Percentiles rank a stretch among this genome's conserved stretches.
phyloP scores from a whole-genome alignment of 2,113 vertebrate species.

The Cinclus cinclus region DNA sequence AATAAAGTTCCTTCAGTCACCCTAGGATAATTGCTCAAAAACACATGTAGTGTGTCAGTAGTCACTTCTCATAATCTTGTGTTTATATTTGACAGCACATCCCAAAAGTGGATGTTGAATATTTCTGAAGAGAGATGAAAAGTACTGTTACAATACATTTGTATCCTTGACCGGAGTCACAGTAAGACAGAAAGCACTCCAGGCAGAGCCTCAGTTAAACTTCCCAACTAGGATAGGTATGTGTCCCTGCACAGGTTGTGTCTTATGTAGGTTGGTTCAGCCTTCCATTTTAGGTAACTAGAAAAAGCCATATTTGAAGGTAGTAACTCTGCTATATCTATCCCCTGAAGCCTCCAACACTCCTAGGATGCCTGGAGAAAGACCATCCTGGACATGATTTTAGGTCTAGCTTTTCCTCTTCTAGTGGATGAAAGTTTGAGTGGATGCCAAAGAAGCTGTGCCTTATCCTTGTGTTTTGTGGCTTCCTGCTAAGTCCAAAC shows the following conservation, averaged over 20 bases:
- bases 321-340: neutral
- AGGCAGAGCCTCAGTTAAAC: neutral
- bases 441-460: neutral
- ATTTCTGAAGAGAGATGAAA: neutral
- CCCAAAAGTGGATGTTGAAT: neutral
- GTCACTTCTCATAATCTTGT: neutral
- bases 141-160: neutral
- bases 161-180: neutral
- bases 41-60: neutral
- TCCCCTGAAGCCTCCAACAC: neutral
- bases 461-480: neutral
- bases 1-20: neutral
- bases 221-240: neutral
- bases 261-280: neutral
- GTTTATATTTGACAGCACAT: neutral
- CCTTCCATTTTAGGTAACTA: neutral
- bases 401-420: neutral
- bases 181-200: neutral
- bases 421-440: neutral
- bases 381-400: neutral
- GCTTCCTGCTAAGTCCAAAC: neutral
- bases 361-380: neutral
- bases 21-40: neutral
- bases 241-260: neutral
- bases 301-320: neutral